A percentile compares a stretch with the other conserved stretches of the same genome.
These are phyloP conservation scores for Pandemis corylana DNA, from an alignment of 2,888 invertebrate genomes.

Conservation along the genomic window DNA sequence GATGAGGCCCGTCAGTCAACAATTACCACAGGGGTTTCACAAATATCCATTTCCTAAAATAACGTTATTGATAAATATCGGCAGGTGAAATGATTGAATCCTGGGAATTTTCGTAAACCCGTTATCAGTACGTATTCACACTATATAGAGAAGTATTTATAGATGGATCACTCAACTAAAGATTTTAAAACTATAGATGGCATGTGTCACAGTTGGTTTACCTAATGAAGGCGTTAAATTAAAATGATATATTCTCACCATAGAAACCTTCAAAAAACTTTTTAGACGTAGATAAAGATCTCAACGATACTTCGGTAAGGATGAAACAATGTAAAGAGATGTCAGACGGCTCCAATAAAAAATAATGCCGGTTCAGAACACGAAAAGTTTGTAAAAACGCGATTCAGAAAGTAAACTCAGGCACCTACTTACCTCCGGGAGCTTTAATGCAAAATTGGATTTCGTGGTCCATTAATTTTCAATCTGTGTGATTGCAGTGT, in stretches of 20 bases:
- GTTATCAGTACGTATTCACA: no score
- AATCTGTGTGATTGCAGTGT: constrained; percentile 84
- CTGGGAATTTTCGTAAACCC: no score
- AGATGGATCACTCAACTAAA: no score
- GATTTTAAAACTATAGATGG: no score
- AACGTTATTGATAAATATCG: no score
- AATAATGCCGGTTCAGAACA: constrained; percentile 38
- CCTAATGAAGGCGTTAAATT: neutral
- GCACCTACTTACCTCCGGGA: constrained; percentile 43
- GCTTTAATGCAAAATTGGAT: constrained; percentile 79
- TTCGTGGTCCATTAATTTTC: constrained; percentile 84
- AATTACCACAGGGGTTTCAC: no score
- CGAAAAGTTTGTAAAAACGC: constrained; percentile 42
- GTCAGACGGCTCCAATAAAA: constrained; percentile 40
- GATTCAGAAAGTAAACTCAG: constrained; percentile 42
- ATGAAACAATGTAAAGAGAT: constrained; percentile 38
- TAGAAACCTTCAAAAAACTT: neutral
- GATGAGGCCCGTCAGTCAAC: no score
- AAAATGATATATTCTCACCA: neutral
- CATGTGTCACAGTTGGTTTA: no score
- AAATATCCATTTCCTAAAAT: no score
- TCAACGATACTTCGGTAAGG: constrained; percentile 14
- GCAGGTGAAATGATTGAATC: no score
- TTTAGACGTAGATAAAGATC: constrained; percentile 10
- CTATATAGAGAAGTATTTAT: no score